Conservation (phyloP, 2,888 invertebrate genomes). For the Arge pagana region DNA sequence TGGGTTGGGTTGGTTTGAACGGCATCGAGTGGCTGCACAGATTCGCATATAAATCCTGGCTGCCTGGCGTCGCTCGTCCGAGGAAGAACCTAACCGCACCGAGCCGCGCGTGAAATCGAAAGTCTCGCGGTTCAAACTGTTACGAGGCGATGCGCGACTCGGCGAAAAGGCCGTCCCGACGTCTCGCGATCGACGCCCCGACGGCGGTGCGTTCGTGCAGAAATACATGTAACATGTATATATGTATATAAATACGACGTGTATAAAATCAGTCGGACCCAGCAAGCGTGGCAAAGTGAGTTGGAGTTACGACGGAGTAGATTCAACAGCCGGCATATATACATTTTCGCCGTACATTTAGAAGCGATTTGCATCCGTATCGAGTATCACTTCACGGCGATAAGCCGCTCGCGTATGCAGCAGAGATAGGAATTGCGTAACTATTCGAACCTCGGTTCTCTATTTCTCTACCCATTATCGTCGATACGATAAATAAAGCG, state of each 20-base stretch:
- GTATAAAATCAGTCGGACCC: not conserved
- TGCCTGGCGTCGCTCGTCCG: conserved; percentile 16
- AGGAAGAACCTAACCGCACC: conserved; percentile 15
- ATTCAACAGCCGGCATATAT: not conserved
- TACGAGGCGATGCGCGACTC: conserved; percentile 3
- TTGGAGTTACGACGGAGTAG: conserved; percentile 14
- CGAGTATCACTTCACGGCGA: too few species aligned
- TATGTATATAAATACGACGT: too few species aligned
- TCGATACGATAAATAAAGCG: too few species aligned
- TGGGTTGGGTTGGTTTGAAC: too few species aligned
- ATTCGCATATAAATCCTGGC: conserved; percentile 19
- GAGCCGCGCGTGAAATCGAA: conserved; percentile 9
- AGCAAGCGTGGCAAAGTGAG: conserved; percentile 15
- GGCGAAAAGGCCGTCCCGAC: too few species aligned
- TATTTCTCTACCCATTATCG: too few species aligned
- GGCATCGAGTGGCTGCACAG: conserved; percentile 14
- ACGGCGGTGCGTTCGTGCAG: too few species aligned
- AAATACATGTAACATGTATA: too few species aligned
- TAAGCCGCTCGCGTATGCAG: too few species aligned
- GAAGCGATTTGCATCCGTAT: conserved; percentile 18
- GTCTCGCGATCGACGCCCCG: too few species aligned
- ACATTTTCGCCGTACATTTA: conserved; percentile 17
- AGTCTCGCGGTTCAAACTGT: conserved; percentile 14
- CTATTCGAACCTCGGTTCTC: too few species aligned
- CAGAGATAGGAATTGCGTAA: too few species aligned